Evolutionary conservation across 2,888 invertebrate genomes (phyloP), one percentile per base, ranked within the genome.

Genomic region (Liopterus haemorrhoidalis): DNA sequence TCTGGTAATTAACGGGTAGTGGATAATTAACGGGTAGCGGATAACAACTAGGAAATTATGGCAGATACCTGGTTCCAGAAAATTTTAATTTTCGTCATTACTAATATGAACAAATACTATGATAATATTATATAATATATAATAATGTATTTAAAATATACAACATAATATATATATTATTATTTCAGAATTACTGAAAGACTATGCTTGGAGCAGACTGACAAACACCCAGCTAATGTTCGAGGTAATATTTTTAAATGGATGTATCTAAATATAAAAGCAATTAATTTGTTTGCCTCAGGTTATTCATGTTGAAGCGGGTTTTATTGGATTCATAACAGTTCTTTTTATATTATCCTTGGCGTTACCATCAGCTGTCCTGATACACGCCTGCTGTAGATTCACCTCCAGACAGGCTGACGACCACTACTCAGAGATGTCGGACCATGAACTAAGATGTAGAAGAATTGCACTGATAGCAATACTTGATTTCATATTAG

Each of bases 291-390:
- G n/a, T n/a, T n/a, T n/a, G n/a, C n/a, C 27, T 32, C 70, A 85
- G 85, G 78, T 81, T 36, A 71, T 84, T 57, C 79, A 78, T 68
- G 72, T 82, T 59, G 84, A 85, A 62, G 79, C 79, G 9, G 79
- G 79, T 27, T 82, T 84, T 61, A 70, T 85, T 48, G 74, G 72
- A 11, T 70, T 79, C 55, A 72, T 82, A 59, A 73, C 77, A 49
- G 63, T 78, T 32, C 79, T 81, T 54, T 70, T 76, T 37, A 70
- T 81, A 57, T 69, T 83, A 52, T 78, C 82, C 20, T 69, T 82
- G 54, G 71, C 81, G 46, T 77, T 82, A 56, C 77, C 85, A 36
- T 70, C 75, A 40, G 76, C 74, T 41, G 72, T 81, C 43, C 66
- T 82, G 53, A 72, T 76, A 46, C 70, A 69, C 49, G 65, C 66